Conservation (phyloP, 92 coral and sea anemone genomes). For the Anthopleura xanthogrammica region DNA sequence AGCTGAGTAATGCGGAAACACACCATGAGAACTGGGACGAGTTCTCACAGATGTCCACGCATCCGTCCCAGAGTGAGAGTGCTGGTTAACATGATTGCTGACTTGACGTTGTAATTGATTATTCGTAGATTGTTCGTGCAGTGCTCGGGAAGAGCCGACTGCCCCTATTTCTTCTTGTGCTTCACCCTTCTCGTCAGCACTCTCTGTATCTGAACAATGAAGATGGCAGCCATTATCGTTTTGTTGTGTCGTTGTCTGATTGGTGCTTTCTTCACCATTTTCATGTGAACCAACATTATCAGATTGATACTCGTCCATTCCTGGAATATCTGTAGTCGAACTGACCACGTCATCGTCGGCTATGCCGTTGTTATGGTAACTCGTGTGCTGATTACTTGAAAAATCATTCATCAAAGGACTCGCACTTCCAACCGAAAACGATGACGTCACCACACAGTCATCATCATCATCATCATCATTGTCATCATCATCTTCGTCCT, state of each 20-base stretch:
- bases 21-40: constrained; percentile 77
- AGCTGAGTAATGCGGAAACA: constrained; percentile 59
- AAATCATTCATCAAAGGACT: constrained; percentile 69
- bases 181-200: constrained; percentile 86
- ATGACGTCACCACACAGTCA: constrained; percentile 86
- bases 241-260: constrained; percentile 8
- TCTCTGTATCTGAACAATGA: constrained; percentile 80
- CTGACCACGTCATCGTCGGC: constrained; percentile 64
- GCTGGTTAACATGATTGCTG: constrained; percentile 1
- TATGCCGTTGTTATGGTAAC: constrained; percentile 39
- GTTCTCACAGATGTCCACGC: constrained; percentile 28
- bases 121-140: constrained; percentile 10
- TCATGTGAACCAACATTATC: constrained; percentile 26
- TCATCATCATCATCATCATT: constrained; percentile 69
- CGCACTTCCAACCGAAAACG: constrained; percentile 75
- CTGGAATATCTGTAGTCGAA: constrained; percentile 63
- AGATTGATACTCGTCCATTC: constrained; percentile 35
- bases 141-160: constrained; percentile 5
- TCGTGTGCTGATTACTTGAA: constrained; percentile 40
- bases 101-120: constrained; percentile 25
- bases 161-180: constrained; percentile 38
- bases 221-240: constrained; percentile 29
- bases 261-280: constrained; percentile 28
- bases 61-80: not conserved
- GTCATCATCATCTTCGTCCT: constrained; percentile 71